Conservation (phyloP, 2,113 vertebrate genomes). For the Gavia stellata region DNA sequence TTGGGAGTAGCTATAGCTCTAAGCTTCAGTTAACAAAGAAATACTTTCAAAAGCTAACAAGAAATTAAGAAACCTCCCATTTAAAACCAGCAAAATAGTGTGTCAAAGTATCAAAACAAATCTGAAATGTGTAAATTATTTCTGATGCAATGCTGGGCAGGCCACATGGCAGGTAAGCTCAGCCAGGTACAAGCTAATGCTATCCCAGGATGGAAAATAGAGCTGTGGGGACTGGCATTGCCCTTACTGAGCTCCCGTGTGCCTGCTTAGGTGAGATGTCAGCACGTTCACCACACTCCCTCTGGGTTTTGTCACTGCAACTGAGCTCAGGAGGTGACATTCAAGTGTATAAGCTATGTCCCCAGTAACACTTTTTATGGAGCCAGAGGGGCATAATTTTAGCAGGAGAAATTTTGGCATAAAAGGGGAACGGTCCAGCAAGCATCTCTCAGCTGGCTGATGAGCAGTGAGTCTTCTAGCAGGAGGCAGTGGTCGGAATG, state of each 20-base stretch:
- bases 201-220: neutral
- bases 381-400: neutral
- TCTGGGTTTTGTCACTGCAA: neutral
- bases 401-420: neutral
- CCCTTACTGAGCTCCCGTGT: neutral
- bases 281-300: fast-evolving
- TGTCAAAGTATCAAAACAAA: neutral
- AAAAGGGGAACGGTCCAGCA: neutral
- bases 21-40: neutral
- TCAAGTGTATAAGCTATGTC: neutral
- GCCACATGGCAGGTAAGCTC: neutral
- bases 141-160: neutral
- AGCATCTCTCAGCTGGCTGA: neutral
- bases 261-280: neutral
- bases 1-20: neutral
- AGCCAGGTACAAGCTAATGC: neutral
- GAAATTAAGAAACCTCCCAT: neutral
- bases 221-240: neutral
- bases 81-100: neutral
- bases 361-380: fast-evolving
- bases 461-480: neutral
- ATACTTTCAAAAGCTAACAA: neutral
- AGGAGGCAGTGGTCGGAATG: neutral
- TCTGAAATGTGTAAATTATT: neutral
- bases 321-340: neutral